phyloP scores from a whole-genome alignment of 2,113 vertebrate species.

The Laterallus jamaicensis region DNA sequence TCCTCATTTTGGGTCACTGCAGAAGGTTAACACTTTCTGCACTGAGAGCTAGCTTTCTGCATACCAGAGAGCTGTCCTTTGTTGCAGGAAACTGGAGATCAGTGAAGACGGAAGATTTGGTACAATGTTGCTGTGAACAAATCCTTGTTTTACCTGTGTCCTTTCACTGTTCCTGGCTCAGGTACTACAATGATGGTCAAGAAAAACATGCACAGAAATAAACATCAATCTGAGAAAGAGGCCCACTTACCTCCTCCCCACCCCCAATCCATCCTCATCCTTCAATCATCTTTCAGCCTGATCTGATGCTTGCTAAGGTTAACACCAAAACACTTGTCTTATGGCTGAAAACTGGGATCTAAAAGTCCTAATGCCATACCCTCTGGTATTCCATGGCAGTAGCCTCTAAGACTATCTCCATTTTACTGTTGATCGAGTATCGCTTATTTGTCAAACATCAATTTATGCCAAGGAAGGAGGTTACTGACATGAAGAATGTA shows the following conservation, averaged over 20 bases:
- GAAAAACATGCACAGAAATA: background rate
- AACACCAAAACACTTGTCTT: background rate
- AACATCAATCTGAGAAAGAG: background rate
- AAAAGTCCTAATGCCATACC: background rate
- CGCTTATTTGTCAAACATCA: background rate
- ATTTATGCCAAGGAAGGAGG: background rate
- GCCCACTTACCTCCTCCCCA: background rate
- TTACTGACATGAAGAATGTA: background rate
- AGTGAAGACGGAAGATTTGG: background rate
- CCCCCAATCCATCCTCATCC: background rate
- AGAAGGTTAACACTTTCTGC: conserved; percentile 13
- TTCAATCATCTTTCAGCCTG: background rate
- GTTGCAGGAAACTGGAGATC: background rate
- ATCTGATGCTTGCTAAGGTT: background rate
- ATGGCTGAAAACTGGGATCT: background rate
- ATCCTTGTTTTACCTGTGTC: background rate
- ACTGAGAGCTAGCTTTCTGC: background rate
- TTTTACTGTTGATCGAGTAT: background rate
- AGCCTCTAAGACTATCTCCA: background rate
- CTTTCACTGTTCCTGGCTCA: background rate
- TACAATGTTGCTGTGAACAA: background rate
- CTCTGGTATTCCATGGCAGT: background rate
- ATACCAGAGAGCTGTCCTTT: background rate
- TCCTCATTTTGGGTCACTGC: background rate
- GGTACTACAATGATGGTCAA: background rate